Evolutionary conservation across 1,140 invertebrate genomes (phyloP).

Genomic region (Heliconius eleuchia): DNA sequence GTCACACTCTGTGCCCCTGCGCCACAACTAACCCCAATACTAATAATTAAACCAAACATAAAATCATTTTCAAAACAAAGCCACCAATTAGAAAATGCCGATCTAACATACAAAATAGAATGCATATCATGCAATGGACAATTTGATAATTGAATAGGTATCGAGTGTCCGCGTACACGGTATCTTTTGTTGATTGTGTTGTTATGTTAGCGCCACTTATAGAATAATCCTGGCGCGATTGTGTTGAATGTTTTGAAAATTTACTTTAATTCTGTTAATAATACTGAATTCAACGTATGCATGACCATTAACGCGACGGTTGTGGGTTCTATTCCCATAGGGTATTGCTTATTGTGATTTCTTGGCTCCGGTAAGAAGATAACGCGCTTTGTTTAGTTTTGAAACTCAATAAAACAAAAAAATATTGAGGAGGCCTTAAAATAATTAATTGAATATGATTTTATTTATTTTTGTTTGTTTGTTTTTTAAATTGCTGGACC

Average conservation of each 20-base stretch:
- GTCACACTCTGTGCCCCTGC: too few relatives aligned
- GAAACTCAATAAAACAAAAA: too few relatives aligned
- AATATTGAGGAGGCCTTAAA: too few relatives aligned
- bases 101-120: background rate
- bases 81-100: background rate
- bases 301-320: background rate
- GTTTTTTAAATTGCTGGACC: too few relatives aligned
- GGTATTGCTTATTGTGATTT: too few relatives aligned
- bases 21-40: too few relatives aligned
- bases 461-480: too few relatives aligned
- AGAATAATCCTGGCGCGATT: background rate
- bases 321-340: background rate
- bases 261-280: background rate
- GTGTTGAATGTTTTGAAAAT: background rate
- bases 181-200: background rate
- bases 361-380: too few relatives aligned
- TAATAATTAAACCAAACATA: too few relatives aligned
- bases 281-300: too few relatives aligned
- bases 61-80: background rate
- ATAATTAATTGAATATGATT: too few relatives aligned
- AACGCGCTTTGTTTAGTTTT: too few relatives aligned
- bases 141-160: constrained; percentile 12
- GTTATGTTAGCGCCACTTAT: background rate
- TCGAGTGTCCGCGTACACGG: background rate
- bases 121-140: constrained; percentile 1